Conservation (phyloP, 1,140 invertebrate genomes). For the Drusus annulatus region DNA sequence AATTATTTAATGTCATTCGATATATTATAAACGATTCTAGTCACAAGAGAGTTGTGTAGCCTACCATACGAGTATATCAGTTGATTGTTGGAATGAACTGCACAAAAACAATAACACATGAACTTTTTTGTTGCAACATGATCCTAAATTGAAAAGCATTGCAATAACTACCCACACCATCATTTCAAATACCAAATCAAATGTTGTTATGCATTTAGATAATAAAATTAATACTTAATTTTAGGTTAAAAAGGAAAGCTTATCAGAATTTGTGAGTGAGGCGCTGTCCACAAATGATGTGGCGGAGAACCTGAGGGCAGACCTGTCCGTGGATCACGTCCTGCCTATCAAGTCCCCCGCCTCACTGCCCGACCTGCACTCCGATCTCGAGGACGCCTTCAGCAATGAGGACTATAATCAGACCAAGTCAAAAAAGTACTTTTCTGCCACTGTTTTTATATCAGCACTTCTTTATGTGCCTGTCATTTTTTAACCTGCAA, state of each 20-base stretch:
- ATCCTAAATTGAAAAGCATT: no score
- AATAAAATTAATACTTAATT: constrained; percentile 13
- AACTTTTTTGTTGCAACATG: no score
- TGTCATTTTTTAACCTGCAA: no score
- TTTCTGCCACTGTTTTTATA: not conserved
- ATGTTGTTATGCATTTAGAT: not conserved
- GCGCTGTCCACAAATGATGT: constrained; percentile 36
- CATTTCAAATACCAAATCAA: no score
- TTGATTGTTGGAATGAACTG: no score
- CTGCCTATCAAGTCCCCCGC: constrained; percentile 50
- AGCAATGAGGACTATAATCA: constrained; percentile 53
- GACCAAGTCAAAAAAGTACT: constrained; percentile 53
- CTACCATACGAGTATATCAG: no score
- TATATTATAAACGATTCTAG: no score
- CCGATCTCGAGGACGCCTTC: constrained; percentile 56
- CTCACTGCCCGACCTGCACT: constrained; percentile 54
- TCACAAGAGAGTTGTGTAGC: no score
- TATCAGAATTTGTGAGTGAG: constrained; percentile 48
- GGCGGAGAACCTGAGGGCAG: constrained; percentile 1
- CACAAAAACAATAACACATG: no score
- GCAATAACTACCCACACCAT: no score
- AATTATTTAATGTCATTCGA: no score
- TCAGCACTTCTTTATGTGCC: no score
- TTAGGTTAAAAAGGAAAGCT: constrained; percentile 54
- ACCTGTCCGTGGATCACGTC: constrained; percentile 1